A percentile compares a stretch with the other conserved stretches of the same genome.
phyloP scores from a whole-genome alignment of 1,140 invertebrate genomes.

The Achatina immaculata region DNA sequence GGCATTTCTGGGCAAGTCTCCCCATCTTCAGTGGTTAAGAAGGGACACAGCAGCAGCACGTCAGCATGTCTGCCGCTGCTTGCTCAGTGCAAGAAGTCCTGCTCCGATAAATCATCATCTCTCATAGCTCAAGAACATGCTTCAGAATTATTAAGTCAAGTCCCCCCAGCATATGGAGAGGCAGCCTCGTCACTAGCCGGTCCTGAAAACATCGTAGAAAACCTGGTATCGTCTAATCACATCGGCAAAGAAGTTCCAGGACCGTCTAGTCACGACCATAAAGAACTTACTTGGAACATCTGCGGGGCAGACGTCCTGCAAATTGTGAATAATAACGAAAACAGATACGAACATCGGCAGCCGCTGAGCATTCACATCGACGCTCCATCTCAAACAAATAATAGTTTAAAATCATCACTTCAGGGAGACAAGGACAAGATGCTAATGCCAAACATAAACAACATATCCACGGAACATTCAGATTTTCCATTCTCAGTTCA shows the following conservation, averaged over 20 bases:
- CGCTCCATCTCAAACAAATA: neutral
- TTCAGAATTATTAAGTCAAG: neutral
- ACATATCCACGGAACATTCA: neutral
- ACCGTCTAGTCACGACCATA: neutral
- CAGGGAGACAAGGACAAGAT: neutral
- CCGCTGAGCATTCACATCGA: too few species aligned
- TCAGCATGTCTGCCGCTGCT: neutral
- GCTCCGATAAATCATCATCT: neutral
- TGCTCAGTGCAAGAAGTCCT: neutral
- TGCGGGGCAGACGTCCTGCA: too few species aligned
- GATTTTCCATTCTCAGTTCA: slow-evolving; percentile 32
- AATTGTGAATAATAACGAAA: neutral
- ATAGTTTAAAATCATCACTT: neutral
- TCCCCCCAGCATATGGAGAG: slow-evolving; percentile 17
- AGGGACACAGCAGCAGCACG: neutral
- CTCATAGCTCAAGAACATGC: neutral
- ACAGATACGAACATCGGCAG: too few species aligned
- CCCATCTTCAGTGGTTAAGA: neutral
- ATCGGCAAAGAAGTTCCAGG: neutral
- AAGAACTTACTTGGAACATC: neutral
- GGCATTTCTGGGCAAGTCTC: neutral
- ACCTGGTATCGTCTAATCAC: too few species aligned
- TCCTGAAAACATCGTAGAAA: neutral
- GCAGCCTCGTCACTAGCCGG: neutral
- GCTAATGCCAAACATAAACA: neutral